phyloP scores from a whole-genome alignment of 2,888 invertebrate genomes.

The Cataglyphis albicans region DNA sequence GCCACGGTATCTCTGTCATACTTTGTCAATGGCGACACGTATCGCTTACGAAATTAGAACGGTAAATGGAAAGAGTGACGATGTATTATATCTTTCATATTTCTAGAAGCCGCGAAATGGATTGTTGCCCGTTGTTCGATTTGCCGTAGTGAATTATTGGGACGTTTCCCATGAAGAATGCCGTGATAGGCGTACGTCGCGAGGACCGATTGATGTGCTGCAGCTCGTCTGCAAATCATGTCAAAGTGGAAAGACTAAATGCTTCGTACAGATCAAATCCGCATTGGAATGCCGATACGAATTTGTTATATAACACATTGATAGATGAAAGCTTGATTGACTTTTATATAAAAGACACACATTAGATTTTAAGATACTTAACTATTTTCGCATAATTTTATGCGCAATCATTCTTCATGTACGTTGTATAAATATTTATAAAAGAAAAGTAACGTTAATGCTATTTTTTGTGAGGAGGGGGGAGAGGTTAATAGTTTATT shows the following conservation, averaged over 20 bases:
- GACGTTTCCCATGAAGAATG: constrained; percentile 41
- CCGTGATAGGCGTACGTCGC: constrained; percentile 41
- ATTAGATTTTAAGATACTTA: not conserved
- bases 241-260: constrained; percentile 26
- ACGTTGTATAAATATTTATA: not conserved
- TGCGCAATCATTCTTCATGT: not conserved
- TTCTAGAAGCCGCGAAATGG: constrained; percentile 27
- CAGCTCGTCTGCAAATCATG: constrained; percentile 42
- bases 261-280: constrained; percentile 36
- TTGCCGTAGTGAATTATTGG: constrained; percentile 37
- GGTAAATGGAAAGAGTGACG: constrained; percentile 23
- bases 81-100: constrained; percentile 19
- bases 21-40: constrained; percentile 30
- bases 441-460: not conserved
- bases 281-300: not conserved
- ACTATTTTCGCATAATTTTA: not conserved
- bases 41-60: constrained; percentile 28
- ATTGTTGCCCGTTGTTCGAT: not conserved
- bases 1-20: constrained; percentile 9
- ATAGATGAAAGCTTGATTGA: not conserved
- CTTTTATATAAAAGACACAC: not conserved
- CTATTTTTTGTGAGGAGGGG: not conserved
- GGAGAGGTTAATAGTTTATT: not conserved
- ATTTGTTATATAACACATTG: constrained; percentile 9
- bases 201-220: constrained; percentile 18